phyloP scores from a whole-genome alignment of 2,797 vertebrate genomes.

The Scarus forsteni region DNA sequence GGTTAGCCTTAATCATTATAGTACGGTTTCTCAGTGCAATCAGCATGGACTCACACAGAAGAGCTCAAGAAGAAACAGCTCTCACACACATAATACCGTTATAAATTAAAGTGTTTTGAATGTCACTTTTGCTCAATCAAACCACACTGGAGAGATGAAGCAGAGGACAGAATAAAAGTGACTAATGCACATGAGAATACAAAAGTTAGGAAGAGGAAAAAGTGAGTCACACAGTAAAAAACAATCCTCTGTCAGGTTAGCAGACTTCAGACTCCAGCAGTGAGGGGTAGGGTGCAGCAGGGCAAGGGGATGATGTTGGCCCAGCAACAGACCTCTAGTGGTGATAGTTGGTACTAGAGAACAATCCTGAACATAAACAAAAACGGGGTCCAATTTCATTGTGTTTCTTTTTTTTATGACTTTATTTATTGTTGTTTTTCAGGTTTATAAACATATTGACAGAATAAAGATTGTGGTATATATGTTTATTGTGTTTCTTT shows the following conservation, averaged over 20 bases:
- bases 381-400: no score
- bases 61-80: background rate
- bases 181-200: slow-evolving; percentile 34
- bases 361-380: no score
- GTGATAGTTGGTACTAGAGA: background rate
- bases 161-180: slow-evolving; percentile 12
- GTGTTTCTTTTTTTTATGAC: no score
- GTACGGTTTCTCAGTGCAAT: background rate
- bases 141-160: background rate
- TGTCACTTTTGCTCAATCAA: no score
- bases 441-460: no score
- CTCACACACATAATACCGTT: background rate
- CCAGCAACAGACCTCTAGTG: slow-evolving; percentile 58
- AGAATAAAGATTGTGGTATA: no score
- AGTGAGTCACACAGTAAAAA: slow-evolving; percentile 42
- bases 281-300: slow-evolving; percentile 5
- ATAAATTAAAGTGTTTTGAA: background rate
- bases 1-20: slow-evolving; percentile 32
- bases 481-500: no score
- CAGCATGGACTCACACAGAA: background rate
- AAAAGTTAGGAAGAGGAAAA: slow-evolving; percentile 22
- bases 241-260: slow-evolving; percentile 31
- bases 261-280: slow-evolving; percentile 50
- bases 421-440: no score
- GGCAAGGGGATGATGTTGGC: background rate